These are phyloP conservation scores for Dryocosmus kuriphilus DNA, from an alignment of 2,888 invertebrate species.

Conservation along the genomic window DNA sequence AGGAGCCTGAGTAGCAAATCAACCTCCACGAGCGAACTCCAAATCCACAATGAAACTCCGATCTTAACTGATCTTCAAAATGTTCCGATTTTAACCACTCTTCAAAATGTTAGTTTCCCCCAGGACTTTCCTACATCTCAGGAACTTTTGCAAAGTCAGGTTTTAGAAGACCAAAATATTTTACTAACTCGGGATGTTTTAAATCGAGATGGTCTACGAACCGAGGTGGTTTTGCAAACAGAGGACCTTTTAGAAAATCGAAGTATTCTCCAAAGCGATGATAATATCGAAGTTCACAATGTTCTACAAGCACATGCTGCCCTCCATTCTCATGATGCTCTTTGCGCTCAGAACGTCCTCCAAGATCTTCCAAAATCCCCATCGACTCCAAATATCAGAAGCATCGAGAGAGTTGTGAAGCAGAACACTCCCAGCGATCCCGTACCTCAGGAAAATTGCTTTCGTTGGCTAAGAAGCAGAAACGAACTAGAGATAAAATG, in stretches of 20 bases:
- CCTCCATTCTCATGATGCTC: not conserved
- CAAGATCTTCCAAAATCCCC: not conserved
- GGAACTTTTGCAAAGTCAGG: constrained; percentile 10
- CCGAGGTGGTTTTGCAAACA: constrained; percentile 11
- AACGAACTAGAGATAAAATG: constrained; percentile 52
- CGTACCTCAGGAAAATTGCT: constrained; percentile 42
- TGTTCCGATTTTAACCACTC: constrained; percentile 22
- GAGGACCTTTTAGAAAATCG: not conserved
- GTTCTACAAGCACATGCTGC: not conserved
- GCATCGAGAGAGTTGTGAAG: not conserved
- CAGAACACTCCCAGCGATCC: constrained; percentile 7
- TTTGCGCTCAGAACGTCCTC: not conserved
- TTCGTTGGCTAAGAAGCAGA: constrained; percentile 48
- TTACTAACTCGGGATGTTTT: not conserved
- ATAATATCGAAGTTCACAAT: not conserved
- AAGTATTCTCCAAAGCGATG: not conserved
- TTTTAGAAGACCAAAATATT: not conserved
- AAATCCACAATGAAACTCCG: constrained; percentile 5
- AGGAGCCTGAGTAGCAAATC: not conserved
- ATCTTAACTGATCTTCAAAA: constrained; percentile 9
- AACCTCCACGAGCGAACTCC: constrained; percentile 42
- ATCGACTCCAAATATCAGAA: constrained; percentile 7
- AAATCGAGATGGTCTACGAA: constrained; percentile 9
- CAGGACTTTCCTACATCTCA: constrained; percentile 15
- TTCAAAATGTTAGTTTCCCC: constrained; percentile 32